phyloP scores from a whole-genome alignment of 1,140 invertebrate genomes.

The Conus betulinus region DNA sequence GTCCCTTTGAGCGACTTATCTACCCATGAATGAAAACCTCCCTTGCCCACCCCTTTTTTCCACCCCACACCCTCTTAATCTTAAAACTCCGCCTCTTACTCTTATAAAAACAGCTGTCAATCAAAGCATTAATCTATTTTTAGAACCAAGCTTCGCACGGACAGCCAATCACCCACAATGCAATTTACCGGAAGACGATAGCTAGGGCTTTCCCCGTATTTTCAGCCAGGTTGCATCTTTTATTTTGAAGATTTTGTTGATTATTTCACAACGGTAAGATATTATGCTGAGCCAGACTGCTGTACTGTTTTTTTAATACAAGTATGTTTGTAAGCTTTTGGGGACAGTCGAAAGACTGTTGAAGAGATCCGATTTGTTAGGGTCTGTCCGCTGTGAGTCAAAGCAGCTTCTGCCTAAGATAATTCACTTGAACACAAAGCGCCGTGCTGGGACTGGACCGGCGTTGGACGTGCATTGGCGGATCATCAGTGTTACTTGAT shows the following conservation, averaged over 20 bases:
- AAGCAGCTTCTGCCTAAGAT: not conserved
- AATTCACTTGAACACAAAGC: constrained; percentile 14
- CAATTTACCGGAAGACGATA: constrained; percentile 38
- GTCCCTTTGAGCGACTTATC: constrained; percentile 5
- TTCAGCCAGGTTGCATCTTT: constrained; percentile 34
- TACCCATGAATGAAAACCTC: constrained; percentile 8
- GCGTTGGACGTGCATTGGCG: not conserved
- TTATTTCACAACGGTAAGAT: not conserved
- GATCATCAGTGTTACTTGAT: not conserved
- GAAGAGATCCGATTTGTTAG: not conserved
- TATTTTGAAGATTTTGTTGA: constrained; percentile 20
- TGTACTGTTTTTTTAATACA: not conserved
- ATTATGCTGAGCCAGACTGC: not conserved
- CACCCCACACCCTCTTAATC: constrained; percentile 10
- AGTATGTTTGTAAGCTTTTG: not conserved
- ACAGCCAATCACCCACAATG: constrained; percentile 42
- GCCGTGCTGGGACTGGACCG: not conserved
- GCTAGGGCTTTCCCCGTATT: constrained; percentile 28
- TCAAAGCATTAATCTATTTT: constrained; percentile 36
- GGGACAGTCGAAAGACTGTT: not conserved
- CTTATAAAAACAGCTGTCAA: constrained; percentile 11
- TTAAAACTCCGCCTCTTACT: constrained; percentile 11
- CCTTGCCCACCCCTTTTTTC: not conserved
- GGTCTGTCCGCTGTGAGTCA: not conserved
- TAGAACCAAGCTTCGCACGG: constrained; percentile 24